phyloP scores from a whole-genome alignment of 2,113 vertebrate species.

The Arenaria interpres region DNA sequence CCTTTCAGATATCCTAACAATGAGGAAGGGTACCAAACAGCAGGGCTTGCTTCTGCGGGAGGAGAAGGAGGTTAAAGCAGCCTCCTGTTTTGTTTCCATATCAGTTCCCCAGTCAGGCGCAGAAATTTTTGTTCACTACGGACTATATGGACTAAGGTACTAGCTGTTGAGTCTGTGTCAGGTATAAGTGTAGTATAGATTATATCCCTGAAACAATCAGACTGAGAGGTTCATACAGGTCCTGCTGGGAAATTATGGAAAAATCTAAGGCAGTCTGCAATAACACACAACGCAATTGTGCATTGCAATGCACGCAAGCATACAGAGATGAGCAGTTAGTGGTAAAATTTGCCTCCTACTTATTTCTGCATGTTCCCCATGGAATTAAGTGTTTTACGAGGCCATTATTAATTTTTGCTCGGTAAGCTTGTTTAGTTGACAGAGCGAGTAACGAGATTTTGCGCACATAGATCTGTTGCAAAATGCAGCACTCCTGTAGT shows the following conservation, averaged over 20 bases:
- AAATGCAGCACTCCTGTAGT: neutral
- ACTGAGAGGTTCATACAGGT: neutral
- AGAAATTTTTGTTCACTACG: neutral
- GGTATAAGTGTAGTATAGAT: neutral
- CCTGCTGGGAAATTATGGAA: neutral
- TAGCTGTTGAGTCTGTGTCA: neutral
- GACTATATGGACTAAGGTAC: neutral
- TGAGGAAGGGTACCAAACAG: neutral
- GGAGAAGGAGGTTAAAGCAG: neutral
- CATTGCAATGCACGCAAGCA: neutral
- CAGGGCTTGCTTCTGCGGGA: neutral
- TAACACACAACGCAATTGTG: fast-evolving
- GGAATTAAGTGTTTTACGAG: neutral
- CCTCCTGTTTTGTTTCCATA: neutral
- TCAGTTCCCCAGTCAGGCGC: neutral
- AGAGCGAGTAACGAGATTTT: neutral
- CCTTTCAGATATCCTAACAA: neutral
- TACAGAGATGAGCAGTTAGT: neutral
- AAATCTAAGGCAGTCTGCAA: neutral
- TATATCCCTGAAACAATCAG: neutral
- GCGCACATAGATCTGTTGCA: neutral
- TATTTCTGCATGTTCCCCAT: neutral
- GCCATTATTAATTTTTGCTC: neutral
- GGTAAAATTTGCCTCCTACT: neutral
- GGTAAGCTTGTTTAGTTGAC: neutral